Conservation (phyloP, 2,797 vertebrate species). For the Phataginus tetradactyla region DNA sequence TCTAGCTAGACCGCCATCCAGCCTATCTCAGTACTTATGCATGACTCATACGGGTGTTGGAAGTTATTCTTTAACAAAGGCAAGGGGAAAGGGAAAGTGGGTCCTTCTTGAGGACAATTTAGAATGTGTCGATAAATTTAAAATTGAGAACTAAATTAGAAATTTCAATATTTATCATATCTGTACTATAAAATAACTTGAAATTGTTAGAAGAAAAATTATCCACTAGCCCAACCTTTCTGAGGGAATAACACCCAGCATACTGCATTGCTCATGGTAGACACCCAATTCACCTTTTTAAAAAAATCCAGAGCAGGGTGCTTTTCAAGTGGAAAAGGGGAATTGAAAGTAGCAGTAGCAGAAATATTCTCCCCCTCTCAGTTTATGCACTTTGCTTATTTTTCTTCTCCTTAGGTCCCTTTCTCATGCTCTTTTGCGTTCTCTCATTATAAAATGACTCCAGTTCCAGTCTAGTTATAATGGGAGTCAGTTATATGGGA, state of each 20-base stretch:
- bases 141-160: not conserved
- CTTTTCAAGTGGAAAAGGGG: not conserved
- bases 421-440: not conserved
- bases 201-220: not conserved
- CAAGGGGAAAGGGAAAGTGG: not conserved
- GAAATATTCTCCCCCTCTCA: not conserved
- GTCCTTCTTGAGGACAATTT: not conserved
- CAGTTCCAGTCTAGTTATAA: not conserved
- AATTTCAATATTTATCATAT: not conserved
- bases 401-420: not conserved
- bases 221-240: not conserved
- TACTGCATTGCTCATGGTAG: not conserved
- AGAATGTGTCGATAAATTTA: not conserved
- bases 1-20: not conserved
- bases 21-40: not conserved
- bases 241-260: not conserved
- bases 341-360: not conserved
- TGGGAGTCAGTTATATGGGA: not conserved
- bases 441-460: not conserved
- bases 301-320: not conserved
- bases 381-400: not conserved
- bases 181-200: not conserved
- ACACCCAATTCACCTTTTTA: not conserved
- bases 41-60: not conserved
- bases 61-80: constrained; percentile 44